Evolutionary conservation across 1,140 invertebrate genomes (phyloP).

Genomic region (Hypsibius dujardini): DNA sequence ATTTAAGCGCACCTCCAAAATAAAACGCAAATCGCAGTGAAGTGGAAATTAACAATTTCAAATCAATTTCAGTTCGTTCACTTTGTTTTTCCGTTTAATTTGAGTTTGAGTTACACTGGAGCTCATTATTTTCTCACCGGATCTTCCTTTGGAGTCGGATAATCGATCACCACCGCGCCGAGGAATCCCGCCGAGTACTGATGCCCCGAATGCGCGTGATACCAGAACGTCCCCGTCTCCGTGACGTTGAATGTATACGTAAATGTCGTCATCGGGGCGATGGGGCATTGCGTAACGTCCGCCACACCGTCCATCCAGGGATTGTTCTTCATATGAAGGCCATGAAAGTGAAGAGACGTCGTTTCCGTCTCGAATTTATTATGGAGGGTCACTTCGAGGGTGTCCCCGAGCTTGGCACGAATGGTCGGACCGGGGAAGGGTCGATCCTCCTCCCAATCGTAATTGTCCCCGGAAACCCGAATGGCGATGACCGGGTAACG

Average conservation of each 20-base stretch:
- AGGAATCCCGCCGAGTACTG: neutral
- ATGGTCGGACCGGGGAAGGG: neutral
- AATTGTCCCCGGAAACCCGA: neutral
- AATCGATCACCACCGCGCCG: neutral
- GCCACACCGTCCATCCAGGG: constrained; percentile 26
- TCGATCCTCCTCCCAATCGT: neutral
- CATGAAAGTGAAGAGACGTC: neutral
- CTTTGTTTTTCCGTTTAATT: too few relatives aligned
- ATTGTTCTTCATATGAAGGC: neutral
- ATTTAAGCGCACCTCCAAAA: too few relatives aligned
- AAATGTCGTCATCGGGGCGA: constrained; percentile 22
- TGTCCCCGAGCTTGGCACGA: neutral
- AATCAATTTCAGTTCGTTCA: too few relatives aligned
- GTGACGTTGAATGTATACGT: constrained; percentile 24
- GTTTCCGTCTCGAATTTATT: neutral
- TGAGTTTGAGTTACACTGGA: too few relatives aligned
- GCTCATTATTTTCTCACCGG: neutral
- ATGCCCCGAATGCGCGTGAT: constrained; percentile 27
- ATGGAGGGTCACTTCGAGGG: neutral
- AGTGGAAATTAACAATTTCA: too few relatives aligned
- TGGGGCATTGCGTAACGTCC: constrained; percentile 23
- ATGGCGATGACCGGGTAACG: neutral
- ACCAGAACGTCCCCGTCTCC: constrained; percentile 30
- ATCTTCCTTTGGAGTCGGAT: neutral
- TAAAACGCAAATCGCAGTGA: too few relatives aligned